Conservation (phyloP, 2,113 vertebrate genomes). For the Parus major region DNA sequence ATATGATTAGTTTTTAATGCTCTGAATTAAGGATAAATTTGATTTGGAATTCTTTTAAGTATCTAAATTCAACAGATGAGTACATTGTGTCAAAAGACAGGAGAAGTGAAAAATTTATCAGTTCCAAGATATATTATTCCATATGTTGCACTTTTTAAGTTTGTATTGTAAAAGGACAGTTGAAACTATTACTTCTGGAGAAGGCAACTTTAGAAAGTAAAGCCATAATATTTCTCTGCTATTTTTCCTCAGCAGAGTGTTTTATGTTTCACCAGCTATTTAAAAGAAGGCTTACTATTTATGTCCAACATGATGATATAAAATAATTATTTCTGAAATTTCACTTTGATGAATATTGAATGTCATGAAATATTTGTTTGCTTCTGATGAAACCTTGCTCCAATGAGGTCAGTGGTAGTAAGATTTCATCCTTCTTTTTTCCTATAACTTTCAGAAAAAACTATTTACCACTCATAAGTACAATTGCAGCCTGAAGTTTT, state of each 20-base stretch:
- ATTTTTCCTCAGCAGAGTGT: not conserved
- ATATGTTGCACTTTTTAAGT: not conserved
- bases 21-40: not conserved
- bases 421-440: not conserved
- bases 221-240: conserved; percentile 44
- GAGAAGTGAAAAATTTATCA: not conserved
- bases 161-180: conserved; percentile 3
- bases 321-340: conserved; percentile 27
- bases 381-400: conserved; percentile 29
- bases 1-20: not conserved
- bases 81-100: conserved; percentile 12
- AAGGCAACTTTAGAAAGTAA: not conserved
- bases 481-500: conserved; percentile 53
- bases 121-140: not conserved
- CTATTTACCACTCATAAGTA: conserved; percentile 57
- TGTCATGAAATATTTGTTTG: not conserved
- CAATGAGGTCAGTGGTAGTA: not conserved
- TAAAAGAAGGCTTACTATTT: not conserved
- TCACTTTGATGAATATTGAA: not conserved
- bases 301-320: conserved; percentile 11
- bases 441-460: conserved; percentile 7
- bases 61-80: conserved; percentile 7
- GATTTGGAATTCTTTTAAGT: not conserved
- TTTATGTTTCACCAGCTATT: not conserved
- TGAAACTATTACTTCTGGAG: not conserved